Percentiles rank a stretch among this genome's conserved stretches.
Evolutionary conservation across 2,113 vertebrate species (phyloP).

Genomic region (Bufo gargarizans): DNA sequence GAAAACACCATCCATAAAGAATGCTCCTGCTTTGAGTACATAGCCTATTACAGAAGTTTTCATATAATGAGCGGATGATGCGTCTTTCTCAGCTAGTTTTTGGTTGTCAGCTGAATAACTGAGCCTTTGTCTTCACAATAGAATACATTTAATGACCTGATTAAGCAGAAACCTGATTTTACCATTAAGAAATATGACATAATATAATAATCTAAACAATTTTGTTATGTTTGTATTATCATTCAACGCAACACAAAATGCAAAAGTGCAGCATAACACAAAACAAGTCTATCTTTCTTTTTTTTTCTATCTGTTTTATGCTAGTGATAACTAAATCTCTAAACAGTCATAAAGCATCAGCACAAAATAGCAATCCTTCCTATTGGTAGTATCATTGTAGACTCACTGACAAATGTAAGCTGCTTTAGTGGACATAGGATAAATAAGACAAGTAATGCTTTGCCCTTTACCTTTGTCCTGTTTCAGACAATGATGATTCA

Average conservation of each 20-base stretch:
- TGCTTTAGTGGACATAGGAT: neutral
- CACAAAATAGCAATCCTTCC: neutral
- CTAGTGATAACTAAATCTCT: too few relatives aligned
- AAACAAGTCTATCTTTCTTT: too few relatives aligned
- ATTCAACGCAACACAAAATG: neutral
- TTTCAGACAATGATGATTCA: conserved; percentile 62
- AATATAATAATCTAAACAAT: neutral
- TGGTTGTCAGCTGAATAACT: neutral
- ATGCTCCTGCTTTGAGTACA: neutral
- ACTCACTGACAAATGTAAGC: neutral
- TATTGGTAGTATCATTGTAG: neutral
- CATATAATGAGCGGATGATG: neutral
- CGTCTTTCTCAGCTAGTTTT: neutral
- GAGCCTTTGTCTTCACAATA: neutral
- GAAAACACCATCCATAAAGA: neutral
- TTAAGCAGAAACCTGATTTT: neutral
- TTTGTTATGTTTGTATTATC: neutral
- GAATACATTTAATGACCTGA: neutral
- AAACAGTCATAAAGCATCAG: neutral
- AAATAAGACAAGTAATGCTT: neutral
- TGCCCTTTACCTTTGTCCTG: conserved; percentile 65
- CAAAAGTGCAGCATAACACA: neutral
- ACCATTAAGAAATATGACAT: neutral
- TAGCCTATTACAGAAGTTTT: neutral
- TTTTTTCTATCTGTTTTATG: too few relatives aligned